A percentile compares a stretch with the other conserved stretches of the same genome.
Evolutionary conservation across 2,113 vertebrate species (phyloP).

Genomic region (rat (Rattus norvegicus)): DNA sequence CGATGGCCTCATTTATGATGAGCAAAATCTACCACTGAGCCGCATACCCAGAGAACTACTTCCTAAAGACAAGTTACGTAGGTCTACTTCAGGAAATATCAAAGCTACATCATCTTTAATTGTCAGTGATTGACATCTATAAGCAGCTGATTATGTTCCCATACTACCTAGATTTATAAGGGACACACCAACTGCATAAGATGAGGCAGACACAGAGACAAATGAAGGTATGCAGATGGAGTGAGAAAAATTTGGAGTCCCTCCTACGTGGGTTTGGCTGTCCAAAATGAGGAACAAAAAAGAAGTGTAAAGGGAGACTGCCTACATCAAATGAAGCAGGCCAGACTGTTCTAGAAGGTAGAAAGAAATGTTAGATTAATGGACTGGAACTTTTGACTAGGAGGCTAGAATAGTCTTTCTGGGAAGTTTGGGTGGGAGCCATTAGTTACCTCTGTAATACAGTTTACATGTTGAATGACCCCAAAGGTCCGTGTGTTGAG

Average conservation of each 20-base stretch:
- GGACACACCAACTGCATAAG: background rate
- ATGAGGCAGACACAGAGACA: background rate
- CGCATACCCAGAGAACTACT: constrained; percentile 50
- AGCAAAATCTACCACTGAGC: background rate
- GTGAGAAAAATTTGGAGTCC: background rate
- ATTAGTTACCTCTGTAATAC: background rate
- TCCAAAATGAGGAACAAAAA: background rate
- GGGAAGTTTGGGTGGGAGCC: background rate
- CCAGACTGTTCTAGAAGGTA: background rate
- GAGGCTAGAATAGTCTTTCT: background rate
- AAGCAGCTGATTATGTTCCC: background rate
- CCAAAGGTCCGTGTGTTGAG: background rate
- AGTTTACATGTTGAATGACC: background rate
- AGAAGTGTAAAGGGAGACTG: background rate
- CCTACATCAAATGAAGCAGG: background rate
- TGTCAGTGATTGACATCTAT: background rate
- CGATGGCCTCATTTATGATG: background rate
- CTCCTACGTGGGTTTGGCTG: background rate
- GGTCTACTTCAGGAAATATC: background rate
- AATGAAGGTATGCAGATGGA: background rate
- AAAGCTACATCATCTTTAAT: background rate
- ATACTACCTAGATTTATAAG: background rate
- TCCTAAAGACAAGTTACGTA: constrained; percentile 60
- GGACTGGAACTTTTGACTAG: background rate
- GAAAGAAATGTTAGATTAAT: background rate